These are phyloP conservation scores for Limnephilus auricula DNA, from an alignment of 2,888 invertebrate species.

Conservation along the genomic window DNA sequence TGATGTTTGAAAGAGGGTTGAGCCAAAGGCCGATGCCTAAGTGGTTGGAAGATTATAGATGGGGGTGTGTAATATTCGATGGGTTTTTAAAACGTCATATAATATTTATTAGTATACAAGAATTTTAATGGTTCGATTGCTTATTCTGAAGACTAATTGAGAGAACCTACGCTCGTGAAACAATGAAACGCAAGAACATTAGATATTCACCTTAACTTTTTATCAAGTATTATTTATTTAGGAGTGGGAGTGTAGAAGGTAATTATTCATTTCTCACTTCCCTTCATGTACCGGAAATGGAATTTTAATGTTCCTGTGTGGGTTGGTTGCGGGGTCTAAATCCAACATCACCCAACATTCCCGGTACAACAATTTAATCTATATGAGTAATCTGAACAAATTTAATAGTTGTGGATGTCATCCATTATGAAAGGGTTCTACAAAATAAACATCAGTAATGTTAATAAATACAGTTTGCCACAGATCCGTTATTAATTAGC, in stretches of 20 bases:
- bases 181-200: neutral
- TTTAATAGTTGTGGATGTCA: constrained; percentile 2
- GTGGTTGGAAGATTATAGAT: too few species aligned
- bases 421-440: neutral
- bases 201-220: neutral
- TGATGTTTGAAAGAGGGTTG: too few species aligned
- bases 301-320: constrained; percentile 17
- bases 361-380: neutral
- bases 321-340: neutral
- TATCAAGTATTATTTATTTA: neutral
- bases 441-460: neutral
- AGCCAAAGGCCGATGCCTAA: too few species aligned
- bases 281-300: neutral
- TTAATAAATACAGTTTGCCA: neutral
- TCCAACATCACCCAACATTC: neutral
- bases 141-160: neutral
- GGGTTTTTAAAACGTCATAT: too few species aligned
- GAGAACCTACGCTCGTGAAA: neutral
- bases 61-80: too few species aligned
- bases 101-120: too few species aligned
- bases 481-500: neutral
- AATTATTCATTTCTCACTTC: neutral
- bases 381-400: constrained; percentile 3
- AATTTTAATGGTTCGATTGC: neutral
- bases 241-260: neutral